Evolutionary conservation across 2,797 vertebrate genomes (phyloP), one percentile per base, ranked within the genome.

Genomic region (Calcarius lapponicus): DNA sequence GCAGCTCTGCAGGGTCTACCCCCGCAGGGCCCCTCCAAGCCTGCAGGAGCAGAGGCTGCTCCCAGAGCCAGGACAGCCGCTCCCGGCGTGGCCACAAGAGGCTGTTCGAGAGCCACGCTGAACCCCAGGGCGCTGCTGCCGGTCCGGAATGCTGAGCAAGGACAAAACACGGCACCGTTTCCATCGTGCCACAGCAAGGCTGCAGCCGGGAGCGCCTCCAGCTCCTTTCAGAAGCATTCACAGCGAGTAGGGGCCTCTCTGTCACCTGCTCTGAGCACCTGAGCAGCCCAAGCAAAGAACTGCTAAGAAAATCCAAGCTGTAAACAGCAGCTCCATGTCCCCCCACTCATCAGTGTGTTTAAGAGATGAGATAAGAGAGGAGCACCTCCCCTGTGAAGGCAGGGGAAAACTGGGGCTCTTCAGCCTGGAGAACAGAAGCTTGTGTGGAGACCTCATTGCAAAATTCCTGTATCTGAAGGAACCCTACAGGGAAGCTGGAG

Each of bases 61-160:
- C 50, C 62, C 26, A 45, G 36, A 40, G 56, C 42, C 73, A 26
- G 29, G 54, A 36, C 32, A 58, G 91, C 72, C 43, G 32, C 86
- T 62, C 88, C 65, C 2, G 8, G 26, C 16, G 45, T 13, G 90
- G 90, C 95, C 96, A 88, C 95, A 84, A 96, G 95, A 76, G 96
- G 94, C 67, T 96, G 90, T 90, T 45, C 3, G 11, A 94, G 95
- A 94, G 90, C 91, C 88, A 80, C 2, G 62, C 65, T 26, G 20
- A 32, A 29, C 51, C 31, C 29, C 53, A 17, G 50, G 50, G 50
- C 9, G 50, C 50, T 57, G 18, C 54, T 34, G 57, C 25, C 8
- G 1, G 14, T 8, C 40, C 17, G 20, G 57, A 76, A 34, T 1
- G 67, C 57, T 32, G 43, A 61, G 40, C 11, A 24, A 79, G 45